phyloP scores from a whole-genome alignment of 2,888 invertebrate genomes.

The Drosophila quasianomalipes region DNA sequence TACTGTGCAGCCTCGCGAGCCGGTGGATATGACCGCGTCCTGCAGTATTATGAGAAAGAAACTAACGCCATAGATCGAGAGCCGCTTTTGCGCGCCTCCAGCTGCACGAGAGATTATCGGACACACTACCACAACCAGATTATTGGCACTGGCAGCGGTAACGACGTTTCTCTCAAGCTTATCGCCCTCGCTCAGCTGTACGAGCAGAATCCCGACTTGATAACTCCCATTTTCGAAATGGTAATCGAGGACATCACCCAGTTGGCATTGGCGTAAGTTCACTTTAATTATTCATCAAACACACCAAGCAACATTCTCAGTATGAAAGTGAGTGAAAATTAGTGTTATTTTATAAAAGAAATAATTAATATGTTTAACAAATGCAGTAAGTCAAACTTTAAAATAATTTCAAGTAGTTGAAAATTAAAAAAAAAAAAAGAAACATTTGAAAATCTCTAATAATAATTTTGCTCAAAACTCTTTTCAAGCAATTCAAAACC shows the following conservation, averaged over 20 bases:
- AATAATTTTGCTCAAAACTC: not conserved
- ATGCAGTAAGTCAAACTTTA: not conserved
- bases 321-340: too few relatives aligned
- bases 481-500: not conserved
- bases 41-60: constrained; percentile 75
- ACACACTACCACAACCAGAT: constrained; percentile 86
- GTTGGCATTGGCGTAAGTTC: constrained; percentile 69
- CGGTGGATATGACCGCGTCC: constrained; percentile 27
- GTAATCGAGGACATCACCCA: constrained; percentile 54
- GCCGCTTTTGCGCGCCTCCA: constrained; percentile 88
- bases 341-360: not conserved
- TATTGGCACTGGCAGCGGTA: constrained; percentile 69
- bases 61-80: constrained; percentile 89
- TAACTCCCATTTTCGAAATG: constrained; percentile 69
- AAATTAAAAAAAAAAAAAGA: not conserved
- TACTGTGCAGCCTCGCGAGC: constrained; percentile 68
- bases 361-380: not conserved
- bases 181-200: constrained; percentile 85
- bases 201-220: constrained; percentile 85
- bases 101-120: constrained; percentile 88
- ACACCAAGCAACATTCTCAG: not conserved
- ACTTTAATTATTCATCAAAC: not conserved
- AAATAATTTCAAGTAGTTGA: not conserved
- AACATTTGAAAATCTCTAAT: not conserved
- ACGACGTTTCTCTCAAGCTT: constrained; percentile 53